These are phyloP conservation scores for Athene cunicularia DNA, from an alignment of 2,113 vertebrate species.

Conservation along the genomic window DNA sequence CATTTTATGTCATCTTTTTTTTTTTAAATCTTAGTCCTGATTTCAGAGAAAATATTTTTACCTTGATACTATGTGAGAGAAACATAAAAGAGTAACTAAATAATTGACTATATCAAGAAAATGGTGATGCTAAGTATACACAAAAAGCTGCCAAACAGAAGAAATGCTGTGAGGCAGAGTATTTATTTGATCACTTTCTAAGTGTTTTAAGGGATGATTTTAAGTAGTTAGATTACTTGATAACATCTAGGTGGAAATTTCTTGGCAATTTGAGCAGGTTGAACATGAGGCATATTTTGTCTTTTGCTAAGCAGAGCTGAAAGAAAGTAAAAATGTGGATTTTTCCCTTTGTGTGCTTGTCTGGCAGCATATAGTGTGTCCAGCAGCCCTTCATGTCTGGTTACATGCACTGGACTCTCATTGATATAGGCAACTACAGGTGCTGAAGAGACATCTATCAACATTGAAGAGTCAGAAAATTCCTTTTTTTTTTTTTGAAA, in stretches of 20 bases:
- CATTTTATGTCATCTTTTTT: accelerated
- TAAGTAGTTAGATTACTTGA: background rate
- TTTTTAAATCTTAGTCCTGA: background rate
- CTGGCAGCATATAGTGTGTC: background rate
- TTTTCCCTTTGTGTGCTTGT: background rate
- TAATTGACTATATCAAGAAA: background rate
- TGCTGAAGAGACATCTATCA: background rate
- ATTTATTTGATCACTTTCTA: background rate
- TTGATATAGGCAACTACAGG: background rate
- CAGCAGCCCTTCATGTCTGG: accelerated
- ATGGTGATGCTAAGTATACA: background rate
- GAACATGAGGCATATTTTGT: background rate
- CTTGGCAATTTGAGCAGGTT: no score
- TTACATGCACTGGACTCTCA: background rate
- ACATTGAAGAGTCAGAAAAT: background rate
- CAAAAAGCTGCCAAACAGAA: background rate
- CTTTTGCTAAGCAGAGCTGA: background rate
- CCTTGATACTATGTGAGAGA: background rate
- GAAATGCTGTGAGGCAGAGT: background rate
- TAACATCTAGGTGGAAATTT: background rate
- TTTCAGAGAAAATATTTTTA: background rate
- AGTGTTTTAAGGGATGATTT: background rate
- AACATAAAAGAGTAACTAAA: background rate
- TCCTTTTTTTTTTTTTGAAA: no score
- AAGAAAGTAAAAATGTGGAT: background rate